A percentile compares a stretch with the other conserved stretches of the same genome.
phyloP scores from a whole-genome alignment of 2,113 vertebrate genomes.

The Barnardius zonarius region DNA sequence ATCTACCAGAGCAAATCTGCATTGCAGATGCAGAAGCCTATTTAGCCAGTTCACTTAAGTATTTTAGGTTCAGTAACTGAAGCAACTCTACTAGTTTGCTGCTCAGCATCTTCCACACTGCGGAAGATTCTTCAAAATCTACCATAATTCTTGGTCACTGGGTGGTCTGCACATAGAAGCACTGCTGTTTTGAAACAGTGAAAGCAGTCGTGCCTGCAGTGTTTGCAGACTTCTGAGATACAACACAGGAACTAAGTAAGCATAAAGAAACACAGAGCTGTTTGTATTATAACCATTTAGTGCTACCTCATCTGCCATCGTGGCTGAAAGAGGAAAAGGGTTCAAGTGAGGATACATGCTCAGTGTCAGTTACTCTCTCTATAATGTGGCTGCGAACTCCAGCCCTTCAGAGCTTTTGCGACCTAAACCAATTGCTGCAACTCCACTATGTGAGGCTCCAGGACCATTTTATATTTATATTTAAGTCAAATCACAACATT shows the following conservation, averaged over 20 bases:
- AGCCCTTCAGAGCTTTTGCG: neutral
- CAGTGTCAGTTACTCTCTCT: neutral
- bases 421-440: neutral
- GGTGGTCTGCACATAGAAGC: neutral
- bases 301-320: neutral
- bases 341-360: neutral
- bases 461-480: neutral
- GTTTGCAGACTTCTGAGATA: neutral
- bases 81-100: neutral
- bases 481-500: neutral
- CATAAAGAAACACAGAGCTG: neutral
- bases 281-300: neutral
- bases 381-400: neutral
- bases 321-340: neutral
- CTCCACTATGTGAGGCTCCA: neutral
- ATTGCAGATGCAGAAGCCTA: neutral
- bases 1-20: slow-evolving; percentile 30
- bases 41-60: neutral
- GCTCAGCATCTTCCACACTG: neutral
- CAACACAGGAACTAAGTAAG: neutral
- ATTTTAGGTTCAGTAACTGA: neutral
- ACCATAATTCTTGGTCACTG: neutral
- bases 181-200: neutral
- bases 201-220: neutral
- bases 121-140: neutral